Percentiles rank a stretch among this genome's conserved stretches.
Evolutionary conservation across 64 coral and sea anemone genomes (phyloP).

Genomic region (Montipora capricornis): DNA sequence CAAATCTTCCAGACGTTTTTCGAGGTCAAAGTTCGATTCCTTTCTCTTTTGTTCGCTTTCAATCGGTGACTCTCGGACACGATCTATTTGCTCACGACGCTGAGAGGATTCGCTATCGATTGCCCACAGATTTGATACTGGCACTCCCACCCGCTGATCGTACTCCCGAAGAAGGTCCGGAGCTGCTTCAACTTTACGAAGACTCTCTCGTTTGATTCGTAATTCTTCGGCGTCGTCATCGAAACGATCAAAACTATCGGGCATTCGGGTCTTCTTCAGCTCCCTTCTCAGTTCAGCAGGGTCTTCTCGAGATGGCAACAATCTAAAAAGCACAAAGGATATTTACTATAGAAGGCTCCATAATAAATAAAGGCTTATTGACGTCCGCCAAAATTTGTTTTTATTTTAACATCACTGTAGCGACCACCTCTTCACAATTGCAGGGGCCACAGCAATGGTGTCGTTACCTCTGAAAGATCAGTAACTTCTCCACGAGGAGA

Average conservation of each 20-base stretch:
- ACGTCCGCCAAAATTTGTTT: no score
- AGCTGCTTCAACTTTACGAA: conserved; percentile 85
- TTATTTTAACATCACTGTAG: no score
- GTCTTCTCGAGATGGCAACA: conserved; percentile 80
- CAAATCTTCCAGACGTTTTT: conserved; percentile 66
- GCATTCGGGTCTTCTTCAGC: conserved; percentile 77
- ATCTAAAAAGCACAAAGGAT: conserved; percentile 16
- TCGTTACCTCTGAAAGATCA: no score
- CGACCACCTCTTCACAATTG: no score
- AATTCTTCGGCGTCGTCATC: conserved; percentile 71
- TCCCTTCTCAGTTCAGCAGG: conserved; percentile 76
- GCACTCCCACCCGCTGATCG: conserved; percentile 85
- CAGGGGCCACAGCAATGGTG: no score
- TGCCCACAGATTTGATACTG: conserved; percentile 86
- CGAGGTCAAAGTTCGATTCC: conserved; percentile 64
- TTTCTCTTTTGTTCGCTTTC: conserved; percentile 45
- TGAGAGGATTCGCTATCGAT: conserved; percentile 80
- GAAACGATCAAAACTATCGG: conserved; percentile 5
- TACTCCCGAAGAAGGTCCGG: conserved; percentile 74
- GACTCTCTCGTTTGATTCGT: conserved; percentile 72
- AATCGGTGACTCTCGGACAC: conserved; percentile 59
- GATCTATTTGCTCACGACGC: conserved; percentile 71
- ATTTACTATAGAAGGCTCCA: no score
- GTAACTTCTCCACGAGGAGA: no score
- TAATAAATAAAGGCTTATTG: no score